A percentile compares a stretch with the other conserved stretches of the same genome.
Conservation (phyloP, 2,797 vertebrate genomes). For the Gephyroberyx darwinii region DNA sequence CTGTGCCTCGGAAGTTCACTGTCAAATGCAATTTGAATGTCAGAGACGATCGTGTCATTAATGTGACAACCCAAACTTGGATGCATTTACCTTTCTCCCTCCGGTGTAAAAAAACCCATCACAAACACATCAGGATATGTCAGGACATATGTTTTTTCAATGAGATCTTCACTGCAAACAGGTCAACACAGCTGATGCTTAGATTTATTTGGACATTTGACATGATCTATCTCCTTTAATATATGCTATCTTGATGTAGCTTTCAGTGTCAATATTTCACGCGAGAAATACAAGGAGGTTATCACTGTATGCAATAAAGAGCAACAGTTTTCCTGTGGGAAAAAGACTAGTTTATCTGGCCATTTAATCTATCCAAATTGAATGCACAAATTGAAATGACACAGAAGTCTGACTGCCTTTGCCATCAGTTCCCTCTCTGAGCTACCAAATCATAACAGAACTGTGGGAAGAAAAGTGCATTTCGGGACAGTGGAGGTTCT, state of each 20-base stretch:
- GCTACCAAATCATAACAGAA: conserved; percentile 15
- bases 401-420: conserved; percentile 22
- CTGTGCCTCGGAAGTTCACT: conserved; percentile 75
- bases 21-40: conserved; percentile 70
- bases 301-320: conserved; percentile 9
- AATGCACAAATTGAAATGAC: conserved; percentile 49
- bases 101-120: conserved; percentile 49
- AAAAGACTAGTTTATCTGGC: conserved; percentile 39
- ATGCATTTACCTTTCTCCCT: conserved; percentile 56
- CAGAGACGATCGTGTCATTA: conserved; percentile 68
- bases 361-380: conserved; percentile 52
- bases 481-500: conserved; percentile 50
- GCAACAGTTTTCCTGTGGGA: conserved; percentile 51
- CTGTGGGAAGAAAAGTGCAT: conserved; percentile 55
- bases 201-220: conserved; percentile 26
- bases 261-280: conserved; percentile 51
- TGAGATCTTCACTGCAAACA: conserved; percentile 31
- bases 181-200: conserved; percentile 24
- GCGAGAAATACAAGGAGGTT: conserved; percentile 25
- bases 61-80: conserved; percentile 71
- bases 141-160: conserved; percentile 41
- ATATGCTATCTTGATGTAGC: conserved; percentile 27
- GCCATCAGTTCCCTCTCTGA: conserved; percentile 19
- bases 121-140: conserved; percentile 45
- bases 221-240: conserved; percentile 49